A percentile compares a stretch with the other conserved stretches of the same genome.
phyloP scores from a whole-genome alignment of 2,888 invertebrate species.

The Onthophagus sagittarius region DNA sequence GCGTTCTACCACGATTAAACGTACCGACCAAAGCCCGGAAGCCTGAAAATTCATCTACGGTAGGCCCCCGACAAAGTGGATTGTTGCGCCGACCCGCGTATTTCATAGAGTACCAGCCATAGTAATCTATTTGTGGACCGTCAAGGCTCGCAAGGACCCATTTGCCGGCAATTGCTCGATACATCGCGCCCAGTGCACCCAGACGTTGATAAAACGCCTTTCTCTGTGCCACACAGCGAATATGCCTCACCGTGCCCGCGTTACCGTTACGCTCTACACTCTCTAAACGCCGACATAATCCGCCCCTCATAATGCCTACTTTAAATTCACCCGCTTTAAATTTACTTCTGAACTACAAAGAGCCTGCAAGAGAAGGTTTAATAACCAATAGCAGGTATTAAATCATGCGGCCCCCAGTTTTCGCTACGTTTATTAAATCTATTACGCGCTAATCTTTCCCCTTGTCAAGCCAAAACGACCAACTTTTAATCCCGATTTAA shows the following conservation, averaged over 20 bases:
- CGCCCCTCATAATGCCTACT: neutral
- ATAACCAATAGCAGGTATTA: neutral
- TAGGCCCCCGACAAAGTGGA: neutral
- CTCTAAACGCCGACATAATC: neutral
- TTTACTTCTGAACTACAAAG: neutral
- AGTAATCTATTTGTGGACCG: conserved; percentile 25
- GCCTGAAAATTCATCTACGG: neutral
- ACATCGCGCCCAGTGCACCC: conserved; percentile 34
- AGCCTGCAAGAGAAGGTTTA: neutral
- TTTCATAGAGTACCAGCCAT: conserved; percentile 14
- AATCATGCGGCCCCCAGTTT: neutral
- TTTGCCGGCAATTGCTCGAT: conserved; percentile 38
- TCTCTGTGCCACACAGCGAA: conserved; percentile 8
- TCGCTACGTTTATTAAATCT: neutral
- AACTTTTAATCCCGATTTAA: neutral
- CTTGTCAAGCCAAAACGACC: neutral
- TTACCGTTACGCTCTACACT: neutral
- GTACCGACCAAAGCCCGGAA: neutral
- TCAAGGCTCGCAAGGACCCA: conserved; percentile 34
- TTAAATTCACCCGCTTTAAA: neutral
- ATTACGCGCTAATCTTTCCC: neutral
- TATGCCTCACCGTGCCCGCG: neutral
- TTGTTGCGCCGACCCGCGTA: neutral
- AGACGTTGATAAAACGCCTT: conserved; percentile 33
- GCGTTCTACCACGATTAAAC: neutral